Evolutionary conservation across 2,888 invertebrate species (phyloP).

Genomic region (Ochropleura plecta): DNA sequence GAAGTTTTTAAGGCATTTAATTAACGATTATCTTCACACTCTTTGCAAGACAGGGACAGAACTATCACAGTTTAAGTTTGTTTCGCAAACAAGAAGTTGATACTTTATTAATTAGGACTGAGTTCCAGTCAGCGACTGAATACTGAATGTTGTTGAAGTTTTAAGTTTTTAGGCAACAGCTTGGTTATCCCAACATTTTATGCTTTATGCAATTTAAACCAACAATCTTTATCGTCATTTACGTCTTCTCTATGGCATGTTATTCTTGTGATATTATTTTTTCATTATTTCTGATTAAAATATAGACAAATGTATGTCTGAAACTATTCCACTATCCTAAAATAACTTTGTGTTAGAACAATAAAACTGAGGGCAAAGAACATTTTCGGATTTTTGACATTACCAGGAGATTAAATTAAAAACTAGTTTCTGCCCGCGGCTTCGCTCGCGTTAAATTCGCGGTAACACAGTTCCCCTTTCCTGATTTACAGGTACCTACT

Average conservation of each 20-base stretch:
- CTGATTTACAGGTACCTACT: too few species aligned
- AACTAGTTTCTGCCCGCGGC: neutral
- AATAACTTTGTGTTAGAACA: constrained; percentile 27
- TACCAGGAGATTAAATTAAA: neutral
- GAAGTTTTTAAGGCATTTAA: constrained; percentile 55
- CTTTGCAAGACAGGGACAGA: constrained; percentile 22
- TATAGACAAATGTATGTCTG: constrained; percentile 3
- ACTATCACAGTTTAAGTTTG: constrained; percentile 50
- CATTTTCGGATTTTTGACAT: constrained; percentile 24
- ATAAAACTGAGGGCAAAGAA: neutral
- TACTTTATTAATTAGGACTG: constrained; percentile 60
- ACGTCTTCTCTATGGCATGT: neutral
- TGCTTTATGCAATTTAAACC: neutral
- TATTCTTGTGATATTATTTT: constrained; percentile 35
- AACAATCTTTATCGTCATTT: neutral
- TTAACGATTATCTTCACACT: constrained; percentile 47
- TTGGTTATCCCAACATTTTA: constrained; percentile 20
- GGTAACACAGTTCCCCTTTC: too few species aligned
- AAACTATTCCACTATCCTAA: constrained; percentile 38
- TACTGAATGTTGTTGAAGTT: constrained; percentile 26
- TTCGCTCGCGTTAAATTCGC: too few species aligned
- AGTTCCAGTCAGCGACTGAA: constrained; percentile 47
- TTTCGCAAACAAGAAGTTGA: constrained; percentile 56
- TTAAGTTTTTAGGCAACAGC: constrained; percentile 24
- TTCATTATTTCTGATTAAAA: constrained; percentile 26